Conservation (phyloP, 2,888 invertebrate species). For the Girardia tigrina region DNA sequence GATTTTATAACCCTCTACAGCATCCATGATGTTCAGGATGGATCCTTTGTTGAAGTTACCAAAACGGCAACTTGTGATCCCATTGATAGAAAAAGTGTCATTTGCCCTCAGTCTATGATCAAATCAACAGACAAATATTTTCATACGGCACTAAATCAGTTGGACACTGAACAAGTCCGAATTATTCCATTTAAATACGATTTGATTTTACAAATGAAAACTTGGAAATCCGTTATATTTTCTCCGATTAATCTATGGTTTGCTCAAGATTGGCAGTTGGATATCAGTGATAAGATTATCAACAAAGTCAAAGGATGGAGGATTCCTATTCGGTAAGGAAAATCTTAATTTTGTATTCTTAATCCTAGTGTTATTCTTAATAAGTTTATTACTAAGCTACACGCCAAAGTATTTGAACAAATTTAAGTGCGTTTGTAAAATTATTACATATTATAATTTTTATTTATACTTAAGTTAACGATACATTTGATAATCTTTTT, state of each 20-base stretch:
- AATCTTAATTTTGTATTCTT: too few species aligned
- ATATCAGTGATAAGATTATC: not conserved
- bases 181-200: not conserved
- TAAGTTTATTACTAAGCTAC: too few species aligned
- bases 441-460: too few species aligned
- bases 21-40: not conserved
- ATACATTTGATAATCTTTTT: too few species aligned
- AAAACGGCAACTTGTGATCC: not conserved
- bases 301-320: not conserved
- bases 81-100: not conserved
- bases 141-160: not conserved
- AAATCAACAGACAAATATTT: not conserved
- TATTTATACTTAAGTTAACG: too few species aligned
- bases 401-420: too few species aligned
- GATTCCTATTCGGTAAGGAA: not conserved
- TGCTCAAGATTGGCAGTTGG: not conserved
- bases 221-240: not conserved
- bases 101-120: not conserved
- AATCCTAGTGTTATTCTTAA: too few species aligned
- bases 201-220: constrained; percentile 18
- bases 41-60: not conserved
- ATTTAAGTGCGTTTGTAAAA: too few species aligned
- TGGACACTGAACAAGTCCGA: not conserved
- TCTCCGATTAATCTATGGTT: not conserved
- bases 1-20: not conserved